A percentile compares a stretch with the other conserved stretches of the same genome.
phyloP scores from a whole-genome alignment of 2,888 invertebrate genomes.

The Mellilla xanthometata region DNA sequence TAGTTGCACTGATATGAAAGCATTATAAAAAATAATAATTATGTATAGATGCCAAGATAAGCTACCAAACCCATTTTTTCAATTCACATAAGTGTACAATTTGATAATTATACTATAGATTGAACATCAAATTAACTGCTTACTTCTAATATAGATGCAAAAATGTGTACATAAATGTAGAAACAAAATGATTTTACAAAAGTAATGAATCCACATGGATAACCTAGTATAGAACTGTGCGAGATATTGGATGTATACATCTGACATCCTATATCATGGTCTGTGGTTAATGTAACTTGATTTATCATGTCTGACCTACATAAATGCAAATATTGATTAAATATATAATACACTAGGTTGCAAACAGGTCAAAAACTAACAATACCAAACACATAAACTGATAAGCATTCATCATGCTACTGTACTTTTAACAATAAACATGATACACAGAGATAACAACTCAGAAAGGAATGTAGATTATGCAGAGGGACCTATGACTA shows the following conservation, averaged over 20 bases:
- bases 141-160: slow-evolving; percentile 7
- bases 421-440: slow-evolving; percentile 6
- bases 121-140: slow-evolving; percentile 39
- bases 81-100: slow-evolving; percentile 2
- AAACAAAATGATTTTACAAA: too few species aligned
- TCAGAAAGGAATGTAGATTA: slow-evolving; percentile 10
- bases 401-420: slow-evolving; percentile 8
- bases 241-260: background rate
- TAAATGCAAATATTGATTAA: slow-evolving; percentile 2
- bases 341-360: slow-evolving; percentile 2
- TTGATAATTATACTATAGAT: slow-evolving; percentile 50
- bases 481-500: slow-evolving; percentile 2
- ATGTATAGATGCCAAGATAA: too few species aligned
- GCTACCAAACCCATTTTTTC: too few species aligned
- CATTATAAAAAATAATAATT: too few species aligned
- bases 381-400: slow-evolving; percentile 12
- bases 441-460: background rate
- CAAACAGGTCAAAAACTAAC: slow-evolving; percentile 16
- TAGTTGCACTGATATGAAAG: too few species aligned
- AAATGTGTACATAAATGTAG: background rate
- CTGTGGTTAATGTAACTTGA: background rate
- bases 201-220: too few species aligned
- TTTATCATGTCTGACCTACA: background rate
- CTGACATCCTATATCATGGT: background rate
- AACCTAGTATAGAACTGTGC: too few species aligned